Evolutionary conservation across 1,140 invertebrate species (phyloP), one percentile per base, ranked within the genome.

Genomic region (Rhynchophorus ferrugineus): DNA sequence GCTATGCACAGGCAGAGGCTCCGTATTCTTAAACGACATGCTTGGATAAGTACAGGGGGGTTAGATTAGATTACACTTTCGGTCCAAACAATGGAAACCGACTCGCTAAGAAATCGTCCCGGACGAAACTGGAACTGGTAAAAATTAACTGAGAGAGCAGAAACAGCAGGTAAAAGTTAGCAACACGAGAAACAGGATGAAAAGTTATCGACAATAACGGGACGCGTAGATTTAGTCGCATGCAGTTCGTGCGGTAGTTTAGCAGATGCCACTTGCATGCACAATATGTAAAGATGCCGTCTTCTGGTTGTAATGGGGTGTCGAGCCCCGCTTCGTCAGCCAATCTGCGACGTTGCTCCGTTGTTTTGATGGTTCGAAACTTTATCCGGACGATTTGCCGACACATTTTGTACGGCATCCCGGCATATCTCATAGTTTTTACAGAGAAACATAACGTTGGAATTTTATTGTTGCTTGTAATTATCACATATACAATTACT

Each of bases 11-110:
- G 14, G 20, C 3, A 35, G 35, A 17, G 33, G 13, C 13, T 18
- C 20, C 3, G 13, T 29, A 29, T n/a, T 44, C 17, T 2, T 44
- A 13, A 50, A 62, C n/a, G n/a, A n/a, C 63, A 65, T 65, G 63
- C 63, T 60, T 64, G 63, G 63, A 65, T 65, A 65, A 65, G 63
- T 65, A 65, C 63, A 61, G 60, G 60, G n/a, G n/a, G 60, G 58
- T 36, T 51, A 51, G 29, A 44, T 20, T 41, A 21, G 44, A 35
- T 18, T 14, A 16, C n/a, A n/a, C n/a, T n/a, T n/a, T n/a, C n/a
- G n/a, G n/a, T n/a, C n/a, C n/a, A n/a, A n/a, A n/a, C n/a, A n/a
- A n/a, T n/a, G n/a, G n/a, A n/a, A n/a, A n/a, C n/a, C n/a, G n/a
- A n/a, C n/a, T n/a, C n/a, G n/a, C n/a, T n/a, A n/a, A n/a, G n/a